Percentiles rank a stretch among this genome's conserved stretches.
These are phyloP conservation scores for Kradibia gibbosae DNA, from an alignment of 1,140 invertebrate genomes.

Conservation along the genomic window DNA sequence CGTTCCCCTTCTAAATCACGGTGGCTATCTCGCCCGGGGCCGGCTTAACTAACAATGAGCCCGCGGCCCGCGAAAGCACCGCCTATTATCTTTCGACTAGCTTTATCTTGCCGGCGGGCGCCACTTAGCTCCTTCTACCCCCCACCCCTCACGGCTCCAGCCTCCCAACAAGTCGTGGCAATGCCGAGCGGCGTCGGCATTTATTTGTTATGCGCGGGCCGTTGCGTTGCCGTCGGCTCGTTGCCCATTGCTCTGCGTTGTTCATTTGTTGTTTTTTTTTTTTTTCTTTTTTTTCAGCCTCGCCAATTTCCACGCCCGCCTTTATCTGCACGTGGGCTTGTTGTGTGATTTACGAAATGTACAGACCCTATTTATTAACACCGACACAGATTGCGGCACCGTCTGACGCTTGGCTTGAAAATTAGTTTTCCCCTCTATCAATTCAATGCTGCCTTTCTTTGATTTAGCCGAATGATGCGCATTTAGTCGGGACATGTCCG, in stretches of 20 bases:
- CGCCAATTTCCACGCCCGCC: no score
- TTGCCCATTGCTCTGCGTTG: background rate
- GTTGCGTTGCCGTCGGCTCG: constrained; percentile 27
- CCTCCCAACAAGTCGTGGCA: no score
- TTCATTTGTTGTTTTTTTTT: no score
- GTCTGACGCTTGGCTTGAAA: no score
- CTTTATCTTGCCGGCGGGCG: constrained; percentile 51
- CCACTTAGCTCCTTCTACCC: constrained; percentile 26
- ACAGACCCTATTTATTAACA: no score
- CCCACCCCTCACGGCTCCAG: background rate
- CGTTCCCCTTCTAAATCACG: constrained; percentile 57
- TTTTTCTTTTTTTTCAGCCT: background rate
- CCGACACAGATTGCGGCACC: no score
- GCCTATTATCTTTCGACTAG: constrained; percentile 58
- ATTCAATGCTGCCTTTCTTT: no score
- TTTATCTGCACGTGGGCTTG: no score
- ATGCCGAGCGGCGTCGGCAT: background rate
- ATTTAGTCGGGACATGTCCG: no score
- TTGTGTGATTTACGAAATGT: no score
- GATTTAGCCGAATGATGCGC: no score
- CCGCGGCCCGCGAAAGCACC: constrained; percentile 52
- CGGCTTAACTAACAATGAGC: constrained; percentile 59
- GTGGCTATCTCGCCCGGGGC: constrained; percentile 54
- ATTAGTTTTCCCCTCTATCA: no score
- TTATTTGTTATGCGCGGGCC: constrained; percentile 40